Conservation (phyloP, 1,140 invertebrate genomes). For the Bilobella aurantiaca region DNA sequence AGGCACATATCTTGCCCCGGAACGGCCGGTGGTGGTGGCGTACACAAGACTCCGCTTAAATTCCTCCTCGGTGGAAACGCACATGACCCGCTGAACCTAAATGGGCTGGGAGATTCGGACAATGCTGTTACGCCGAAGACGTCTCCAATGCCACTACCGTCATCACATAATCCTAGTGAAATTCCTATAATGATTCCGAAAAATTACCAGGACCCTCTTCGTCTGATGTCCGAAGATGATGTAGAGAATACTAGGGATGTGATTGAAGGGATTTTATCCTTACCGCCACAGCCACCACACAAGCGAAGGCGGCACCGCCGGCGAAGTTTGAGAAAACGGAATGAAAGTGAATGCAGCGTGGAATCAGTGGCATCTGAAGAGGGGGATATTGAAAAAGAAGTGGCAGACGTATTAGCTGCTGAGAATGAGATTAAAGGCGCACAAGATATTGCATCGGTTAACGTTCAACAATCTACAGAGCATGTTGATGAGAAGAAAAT, state of each 20-base stretch:
- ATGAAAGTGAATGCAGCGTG: conserved; percentile 36
- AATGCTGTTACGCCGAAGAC: conserved; percentile 79
- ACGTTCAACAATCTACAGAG: not conserved
- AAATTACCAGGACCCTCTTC: conserved; percentile 82
- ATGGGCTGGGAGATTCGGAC: conserved; percentile 58
- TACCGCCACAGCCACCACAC: conserved; percentile 49
- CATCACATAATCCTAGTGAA: conserved; percentile 58
- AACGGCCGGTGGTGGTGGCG: not conserved
- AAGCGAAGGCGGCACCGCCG: conserved; percentile 48
- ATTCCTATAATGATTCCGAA: conserved; percentile 85
- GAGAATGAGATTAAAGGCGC: not conserved
- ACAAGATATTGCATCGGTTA: not conserved
- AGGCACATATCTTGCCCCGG: conserved; percentile 16
- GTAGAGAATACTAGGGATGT: conserved; percentile 61
- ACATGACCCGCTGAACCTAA: conserved; percentile 85
- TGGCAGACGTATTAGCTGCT: not conserved
- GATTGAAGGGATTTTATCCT: conserved; percentile 48
- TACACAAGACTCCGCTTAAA: conserved; percentile 68
- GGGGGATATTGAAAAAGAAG: not conserved
- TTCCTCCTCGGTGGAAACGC: conserved; percentile 91
- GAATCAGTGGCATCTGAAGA: not conserved
- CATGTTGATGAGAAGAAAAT: not conserved
- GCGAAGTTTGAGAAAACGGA: conserved; percentile 48
- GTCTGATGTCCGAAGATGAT: conserved; percentile 52
- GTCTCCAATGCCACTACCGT: conserved; percentile 75